Evolutionary conservation across 2,113 vertebrate species (phyloP).

Genomic region (Corythaeola cristata): DNA sequence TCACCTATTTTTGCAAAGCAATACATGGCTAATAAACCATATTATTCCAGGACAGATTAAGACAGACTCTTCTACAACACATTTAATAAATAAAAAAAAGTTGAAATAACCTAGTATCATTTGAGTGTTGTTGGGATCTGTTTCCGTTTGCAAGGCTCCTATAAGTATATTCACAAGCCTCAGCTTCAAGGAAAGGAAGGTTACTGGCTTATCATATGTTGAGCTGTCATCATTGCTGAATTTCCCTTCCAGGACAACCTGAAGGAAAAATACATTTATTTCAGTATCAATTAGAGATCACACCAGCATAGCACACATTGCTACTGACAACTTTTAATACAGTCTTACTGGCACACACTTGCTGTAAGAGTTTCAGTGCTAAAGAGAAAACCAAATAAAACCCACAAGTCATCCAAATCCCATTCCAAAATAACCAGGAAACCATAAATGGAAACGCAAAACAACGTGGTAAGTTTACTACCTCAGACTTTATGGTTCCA

Average conservation of each 20-base stretch:
- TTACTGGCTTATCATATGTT: constrained; percentile 89
- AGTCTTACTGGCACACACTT: not conserved
- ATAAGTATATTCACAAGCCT: constrained; percentile 95
- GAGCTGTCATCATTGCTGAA: constrained; percentile 92
- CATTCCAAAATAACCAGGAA: not conserved
- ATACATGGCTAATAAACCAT: not conserved
- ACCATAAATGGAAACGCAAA: not conserved
- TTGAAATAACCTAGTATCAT: constrained; percentile 89
- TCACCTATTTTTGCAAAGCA: not conserved
- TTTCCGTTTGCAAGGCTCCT: constrained; percentile 94
- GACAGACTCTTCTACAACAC: not conserved
- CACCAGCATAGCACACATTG: not conserved
- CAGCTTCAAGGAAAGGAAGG: constrained; percentile 92
- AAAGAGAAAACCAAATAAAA: not conserved
- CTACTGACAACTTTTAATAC: not conserved
- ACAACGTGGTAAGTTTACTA: constrained; percentile 42
- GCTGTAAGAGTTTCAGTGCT: not conserved
- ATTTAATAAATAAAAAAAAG: not conserved
- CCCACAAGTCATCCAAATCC: not conserved
- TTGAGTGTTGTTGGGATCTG: constrained; percentile 94
- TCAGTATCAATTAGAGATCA: not conserved
- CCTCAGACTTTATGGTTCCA: constrained; percentile 94
- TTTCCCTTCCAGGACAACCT: constrained; percentile 95
- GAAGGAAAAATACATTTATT: constrained; percentile 32
- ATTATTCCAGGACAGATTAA: not conserved